Base-by-base conservation (phyloP, 2,113 vertebrate genomes). In the Equus quagga region DNA sequence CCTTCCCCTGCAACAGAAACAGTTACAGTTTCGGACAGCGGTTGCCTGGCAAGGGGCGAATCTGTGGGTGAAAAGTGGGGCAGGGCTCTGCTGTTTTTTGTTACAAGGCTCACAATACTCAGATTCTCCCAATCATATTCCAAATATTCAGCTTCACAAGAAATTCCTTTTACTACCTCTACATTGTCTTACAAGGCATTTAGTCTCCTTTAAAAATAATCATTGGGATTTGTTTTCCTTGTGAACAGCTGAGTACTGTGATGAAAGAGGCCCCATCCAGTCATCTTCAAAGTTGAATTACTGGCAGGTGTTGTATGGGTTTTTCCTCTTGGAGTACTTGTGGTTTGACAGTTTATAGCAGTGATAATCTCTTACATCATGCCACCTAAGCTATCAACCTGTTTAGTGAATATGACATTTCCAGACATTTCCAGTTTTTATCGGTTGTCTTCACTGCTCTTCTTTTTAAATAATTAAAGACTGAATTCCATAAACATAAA, bases 341-440 rank as follows among this genome's bases (percentile, higher is more conserved):
- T 84, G 96, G 96, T 97, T 64, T 96, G 78, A 96, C 97, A 91
- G 89, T 92, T 97, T 83, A 95, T 1, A 95, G 86, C 36, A 56
- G 69, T 44, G 73, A 93, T 96, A 95, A 98, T 96, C 96, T 97
- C 78, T 96, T 93, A 76, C n/a, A 94, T 64, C 76, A 65, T 17
- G 49, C 80, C 72, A 64, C 60, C 79, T 92, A 93, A 89, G 17
- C 92, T 89, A 83, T 65, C 79, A 91, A 78, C 69, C 79, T 89
- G 78, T 78, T 92, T 73, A 83, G 82, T 46, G 44, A 94, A 79
- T 65, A 13, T 86, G 86, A 95, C 73, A 94, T 89, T 89, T 95
- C 82, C 67, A 96, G 78, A 70, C 70, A 85, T 28, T 92, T 85
- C 36, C 23, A 90, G 33, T 85, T 96, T 97, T 72, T 81, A 86